Percentiles rank a stretch among this genome's conserved stretches.
Evolutionary conservation across 64 coral and sea anemone species (phyloP).

Genomic region (Montipora efflorescens): DNA sequence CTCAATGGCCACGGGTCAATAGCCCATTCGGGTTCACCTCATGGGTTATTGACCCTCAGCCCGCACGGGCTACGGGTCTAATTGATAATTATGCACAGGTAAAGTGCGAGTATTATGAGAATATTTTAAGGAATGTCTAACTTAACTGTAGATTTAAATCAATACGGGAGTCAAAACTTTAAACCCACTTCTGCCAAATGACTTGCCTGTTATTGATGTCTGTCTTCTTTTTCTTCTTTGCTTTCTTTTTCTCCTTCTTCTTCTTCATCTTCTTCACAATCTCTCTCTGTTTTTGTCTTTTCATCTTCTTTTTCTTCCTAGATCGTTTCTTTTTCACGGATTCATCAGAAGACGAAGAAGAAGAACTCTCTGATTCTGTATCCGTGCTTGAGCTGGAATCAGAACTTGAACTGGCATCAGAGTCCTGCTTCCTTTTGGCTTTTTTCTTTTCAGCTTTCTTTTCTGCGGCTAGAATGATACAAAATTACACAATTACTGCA

Average conservation of each 20-base stretch:
- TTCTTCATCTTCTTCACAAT: neutral
- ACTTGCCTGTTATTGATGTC: constrained; percentile 50
- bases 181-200: neutral
- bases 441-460: neutral
- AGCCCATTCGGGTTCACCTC: too few relatives aligned
- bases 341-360: constrained; percentile 75
- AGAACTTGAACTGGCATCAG: constrained; percentile 31
- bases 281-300: constrained; percentile 68
- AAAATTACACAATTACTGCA: neutral
- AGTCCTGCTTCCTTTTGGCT: constrained; percentile 8
- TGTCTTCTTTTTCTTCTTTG: constrained; percentile 64
- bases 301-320: constrained; percentile 64
- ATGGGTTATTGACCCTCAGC: too few relatives aligned
- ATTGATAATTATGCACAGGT: too few relatives aligned
- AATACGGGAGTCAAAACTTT: too few relatives aligned
- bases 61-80: too few relatives aligned
- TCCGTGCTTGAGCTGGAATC: constrained; percentile 39
- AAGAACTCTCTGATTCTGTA: constrained; percentile 50
- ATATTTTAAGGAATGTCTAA: too few relatives aligned
- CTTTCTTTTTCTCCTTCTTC: constrained; percentile 67
- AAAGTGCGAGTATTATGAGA: too few relatives aligned
- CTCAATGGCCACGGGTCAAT: too few relatives aligned
- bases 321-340: constrained; percentile 57
- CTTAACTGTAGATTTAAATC: too few relatives aligned
- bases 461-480: neutral